These are phyloP conservation scores for Agonopterix subpropinquella DNA, from an alignment of 2,888 invertebrate species.

Conservation along the genomic window DNA sequence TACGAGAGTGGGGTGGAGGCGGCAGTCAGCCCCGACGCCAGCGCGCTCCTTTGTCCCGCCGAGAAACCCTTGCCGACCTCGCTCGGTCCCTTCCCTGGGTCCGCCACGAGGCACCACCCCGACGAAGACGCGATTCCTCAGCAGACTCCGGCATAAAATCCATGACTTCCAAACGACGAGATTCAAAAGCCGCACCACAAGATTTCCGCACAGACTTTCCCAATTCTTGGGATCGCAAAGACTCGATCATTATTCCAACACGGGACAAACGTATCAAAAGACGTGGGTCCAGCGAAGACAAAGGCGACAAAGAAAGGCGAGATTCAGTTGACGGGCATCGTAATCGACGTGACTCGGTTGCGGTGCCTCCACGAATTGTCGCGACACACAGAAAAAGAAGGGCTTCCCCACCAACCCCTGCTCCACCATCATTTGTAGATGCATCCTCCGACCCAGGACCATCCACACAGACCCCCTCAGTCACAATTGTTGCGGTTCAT, in stretches of 20 bases:
- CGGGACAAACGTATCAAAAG: slow-evolving; percentile 65
- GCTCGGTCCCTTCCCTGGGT: slow-evolving; percentile 91
- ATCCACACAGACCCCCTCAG: slow-evolving; percentile 56
- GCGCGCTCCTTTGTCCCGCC: slow-evolving; percentile 83
- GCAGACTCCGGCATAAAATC: slow-evolving; percentile 90
- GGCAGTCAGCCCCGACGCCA: slow-evolving; percentile 68
- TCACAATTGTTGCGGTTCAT: slow-evolving; percentile 63
- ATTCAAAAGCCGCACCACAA: slow-evolving; percentile 80
- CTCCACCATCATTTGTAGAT: slow-evolving; percentile 71
- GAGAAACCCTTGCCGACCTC: slow-evolving; percentile 91
- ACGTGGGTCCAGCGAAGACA: slow-evolving; percentile 80
- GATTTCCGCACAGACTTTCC: slow-evolving; percentile 84
- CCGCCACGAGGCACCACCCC: slow-evolving; percentile 74
- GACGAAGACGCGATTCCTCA: slow-evolving; percentile 90
- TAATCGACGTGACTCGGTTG: slow-evolving; percentile 83
- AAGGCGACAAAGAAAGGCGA: slow-evolving; percentile 73
- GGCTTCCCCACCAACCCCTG: slow-evolving; percentile 57
- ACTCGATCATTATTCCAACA: slow-evolving; percentile 74
- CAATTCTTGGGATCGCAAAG: slow-evolving; percentile 81
- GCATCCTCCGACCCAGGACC: slow-evolving; percentile 81
- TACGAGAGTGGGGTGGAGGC: slow-evolving; percentile 90
- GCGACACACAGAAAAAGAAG: slow-evolving; percentile 77
- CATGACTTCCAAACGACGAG: slow-evolving; percentile 82
- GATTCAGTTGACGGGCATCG: slow-evolving; percentile 83
- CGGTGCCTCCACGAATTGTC: slow-evolving; percentile 77